phyloP scores from a whole-genome alignment of 2,113 vertebrate species.

The Seriola rivoliana region DNA sequence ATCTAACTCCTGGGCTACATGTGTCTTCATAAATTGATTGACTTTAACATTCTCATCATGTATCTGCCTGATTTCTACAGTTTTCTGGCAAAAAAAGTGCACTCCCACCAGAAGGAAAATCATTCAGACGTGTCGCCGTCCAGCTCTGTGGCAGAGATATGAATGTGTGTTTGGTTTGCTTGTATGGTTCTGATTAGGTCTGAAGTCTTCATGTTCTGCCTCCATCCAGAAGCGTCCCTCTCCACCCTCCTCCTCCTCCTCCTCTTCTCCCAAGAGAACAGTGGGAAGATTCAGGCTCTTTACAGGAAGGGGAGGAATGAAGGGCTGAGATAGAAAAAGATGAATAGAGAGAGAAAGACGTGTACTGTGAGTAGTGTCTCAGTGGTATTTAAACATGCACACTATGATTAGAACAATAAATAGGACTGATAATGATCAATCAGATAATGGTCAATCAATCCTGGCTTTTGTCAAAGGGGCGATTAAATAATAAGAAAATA shows the following conservation, averaged over 20 bases:
- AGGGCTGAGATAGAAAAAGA: neutral
- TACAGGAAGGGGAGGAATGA: neutral
- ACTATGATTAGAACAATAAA: neutral
- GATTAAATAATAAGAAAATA: neutral
- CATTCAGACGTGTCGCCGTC: neutral
- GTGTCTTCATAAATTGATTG: neutral
- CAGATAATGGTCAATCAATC: too few relatives aligned
- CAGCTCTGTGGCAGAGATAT: conserved; percentile 13
- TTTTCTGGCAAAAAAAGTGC: neutral
- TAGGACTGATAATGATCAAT: neutral
- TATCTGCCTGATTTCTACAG: neutral
- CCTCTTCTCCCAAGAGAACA: conserved; percentile 14
- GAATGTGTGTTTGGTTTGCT: neutral
- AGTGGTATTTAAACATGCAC: neutral
- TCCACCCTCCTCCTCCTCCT: conserved; percentile 7
- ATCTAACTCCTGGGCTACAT: neutral
- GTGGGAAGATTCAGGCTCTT: neutral
- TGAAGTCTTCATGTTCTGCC: conserved; percentile 17
- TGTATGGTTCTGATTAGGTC: conserved; percentile 49
- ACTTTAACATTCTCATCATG: neutral
- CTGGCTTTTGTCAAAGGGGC: neutral
- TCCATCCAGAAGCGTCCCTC: conserved; percentile 6
- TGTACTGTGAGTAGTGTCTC: neutral
- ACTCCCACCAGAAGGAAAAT: neutral
- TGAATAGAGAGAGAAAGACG: neutral